Evolutionary conservation across 2,113 vertebrate genomes (phyloP).

Genomic region (Pimephales promelas): DNA sequence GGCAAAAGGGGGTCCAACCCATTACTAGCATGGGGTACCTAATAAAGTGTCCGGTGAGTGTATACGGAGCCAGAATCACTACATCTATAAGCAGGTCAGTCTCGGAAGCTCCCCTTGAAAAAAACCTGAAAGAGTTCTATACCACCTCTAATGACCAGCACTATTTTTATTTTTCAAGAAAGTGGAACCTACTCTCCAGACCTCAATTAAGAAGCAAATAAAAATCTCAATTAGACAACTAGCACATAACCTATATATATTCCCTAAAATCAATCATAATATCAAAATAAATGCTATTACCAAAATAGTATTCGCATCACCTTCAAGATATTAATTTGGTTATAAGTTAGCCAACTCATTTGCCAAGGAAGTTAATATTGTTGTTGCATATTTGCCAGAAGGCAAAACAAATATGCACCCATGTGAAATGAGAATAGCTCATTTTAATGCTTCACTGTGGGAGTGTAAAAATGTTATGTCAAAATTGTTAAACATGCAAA

Average conservation of each 20-base stretch:
- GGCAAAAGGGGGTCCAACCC: too few relatives aligned
- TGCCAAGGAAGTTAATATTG: not conserved
- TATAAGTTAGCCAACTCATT: not conserved
- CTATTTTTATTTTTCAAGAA: not conserved
- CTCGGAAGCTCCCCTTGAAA: slow-evolving; percentile 24
- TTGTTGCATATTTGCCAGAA: slow-evolving; percentile 15
- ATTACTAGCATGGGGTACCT: too few relatives aligned
- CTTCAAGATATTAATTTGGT: not conserved
- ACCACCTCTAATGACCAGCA: not conserved
- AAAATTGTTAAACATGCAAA: slow-evolving; percentile 4
- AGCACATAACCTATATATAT: not conserved
- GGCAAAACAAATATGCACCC: not conserved
- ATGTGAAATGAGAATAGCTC: not conserved
- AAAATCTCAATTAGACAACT: not conserved
- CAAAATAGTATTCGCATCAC: not conserved
- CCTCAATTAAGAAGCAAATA: slow-evolving; percentile 30
- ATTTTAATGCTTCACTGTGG: not conserved
- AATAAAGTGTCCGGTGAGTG: too few relatives aligned
- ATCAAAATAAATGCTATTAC: not conserved
- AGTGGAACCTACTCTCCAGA: slow-evolving; percentile 5
- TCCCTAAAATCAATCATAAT: slow-evolving; percentile 2
- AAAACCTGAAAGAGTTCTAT: slow-evolving; percentile 27
- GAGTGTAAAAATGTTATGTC: not conserved
- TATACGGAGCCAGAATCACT: not conserved
- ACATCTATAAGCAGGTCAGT: slow-evolving; percentile 36